Conservation (phyloP, 2,113 vertebrate species). For the Nerophis lumbriciformis region DNA sequence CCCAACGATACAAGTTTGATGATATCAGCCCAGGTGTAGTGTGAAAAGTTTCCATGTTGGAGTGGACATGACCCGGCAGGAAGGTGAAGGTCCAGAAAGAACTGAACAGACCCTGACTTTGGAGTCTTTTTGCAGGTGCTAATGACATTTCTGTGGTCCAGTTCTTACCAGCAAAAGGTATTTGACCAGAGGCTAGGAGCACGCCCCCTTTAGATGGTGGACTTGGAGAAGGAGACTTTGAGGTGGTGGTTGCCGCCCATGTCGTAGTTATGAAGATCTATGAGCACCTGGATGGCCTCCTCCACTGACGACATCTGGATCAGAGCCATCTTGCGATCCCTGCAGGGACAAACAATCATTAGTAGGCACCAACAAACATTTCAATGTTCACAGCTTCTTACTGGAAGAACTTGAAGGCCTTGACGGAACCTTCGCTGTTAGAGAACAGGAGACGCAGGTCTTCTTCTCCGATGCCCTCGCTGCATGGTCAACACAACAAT, state of each 20-base stretch:
- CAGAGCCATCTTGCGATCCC: conserved; percentile 98
- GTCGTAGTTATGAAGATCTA: conserved; percentile 98
- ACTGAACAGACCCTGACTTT: neutral
- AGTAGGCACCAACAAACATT: neutral
- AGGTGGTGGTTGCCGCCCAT: conserved; percentile 97
- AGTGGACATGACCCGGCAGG: neutral
- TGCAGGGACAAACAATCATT: conserved; percentile 49
- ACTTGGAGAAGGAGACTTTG: conserved; percentile 99
- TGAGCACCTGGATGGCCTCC: conserved; percentile 94
- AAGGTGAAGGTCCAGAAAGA: neutral
- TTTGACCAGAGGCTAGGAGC: neutral
- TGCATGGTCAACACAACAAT: conserved; percentile 43
- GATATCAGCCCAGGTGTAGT: neutral
- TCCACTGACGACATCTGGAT: conserved; percentile 98
- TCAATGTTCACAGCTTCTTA: conserved; percentile 70
- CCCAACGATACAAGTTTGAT: no score
- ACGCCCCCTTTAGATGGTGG: conserved; percentile 81
- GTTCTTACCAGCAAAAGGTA: no score
- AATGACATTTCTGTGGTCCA: neutral
- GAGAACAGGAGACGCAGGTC: conserved; percentile 92
- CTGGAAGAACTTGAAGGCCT: conserved; percentile 99
- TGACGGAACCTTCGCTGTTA: conserved; percentile 92
- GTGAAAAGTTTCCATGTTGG: neutral
- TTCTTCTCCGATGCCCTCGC: conserved; percentile 90
- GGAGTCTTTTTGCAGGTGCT: neutral